Evolutionary conservation across 2,797 vertebrate species (phyloP).

Genomic region (Hyperoplus lanceolatus): DNA sequence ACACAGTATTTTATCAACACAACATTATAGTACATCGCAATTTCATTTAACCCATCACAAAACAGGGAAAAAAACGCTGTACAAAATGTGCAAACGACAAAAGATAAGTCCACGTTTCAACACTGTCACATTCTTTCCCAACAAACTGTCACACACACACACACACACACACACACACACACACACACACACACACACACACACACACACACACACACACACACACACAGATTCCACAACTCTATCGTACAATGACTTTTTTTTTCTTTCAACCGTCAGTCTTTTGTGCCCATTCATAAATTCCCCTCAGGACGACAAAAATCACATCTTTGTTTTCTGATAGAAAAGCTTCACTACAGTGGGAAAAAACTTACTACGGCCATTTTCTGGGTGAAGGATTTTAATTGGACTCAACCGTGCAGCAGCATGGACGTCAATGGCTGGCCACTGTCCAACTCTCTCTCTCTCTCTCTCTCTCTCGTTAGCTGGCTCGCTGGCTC

Average conservation of each 20-base stretch:
- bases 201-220: too few relatives aligned
- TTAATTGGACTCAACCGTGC: constrained; percentile 64
- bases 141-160: constrained; percentile 8
- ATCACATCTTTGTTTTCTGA: constrained; percentile 54
- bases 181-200: too few relatives aligned
- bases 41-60: neutral
- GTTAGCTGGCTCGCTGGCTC: neutral
- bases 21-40: neutral
- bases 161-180: too few relatives aligned
- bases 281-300: constrained; percentile 66
- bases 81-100: neutral
- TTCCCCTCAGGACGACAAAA: constrained; percentile 40
- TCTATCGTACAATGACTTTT: constrained; percentile 28
- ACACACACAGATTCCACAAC: constrained; percentile 21
- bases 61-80: neutral
- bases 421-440: constrained; percentile 18
- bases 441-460: constrained; percentile 47
- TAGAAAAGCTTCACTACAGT: constrained; percentile 69
- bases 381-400: constrained; percentile 47
- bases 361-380: constrained; percentile 51
- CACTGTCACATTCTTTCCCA: neutral
- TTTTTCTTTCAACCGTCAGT: neutral
- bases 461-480: too few relatives aligned
- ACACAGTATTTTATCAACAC: neutral
- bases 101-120: neutral